A percentile compares a stretch with the other conserved stretches of the same genome.
These are phyloP conservation scores for Ptilonorhynchus violaceus DNA, from an alignment of 2,113 vertebrate genomes.

Conservation along the genomic window DNA sequence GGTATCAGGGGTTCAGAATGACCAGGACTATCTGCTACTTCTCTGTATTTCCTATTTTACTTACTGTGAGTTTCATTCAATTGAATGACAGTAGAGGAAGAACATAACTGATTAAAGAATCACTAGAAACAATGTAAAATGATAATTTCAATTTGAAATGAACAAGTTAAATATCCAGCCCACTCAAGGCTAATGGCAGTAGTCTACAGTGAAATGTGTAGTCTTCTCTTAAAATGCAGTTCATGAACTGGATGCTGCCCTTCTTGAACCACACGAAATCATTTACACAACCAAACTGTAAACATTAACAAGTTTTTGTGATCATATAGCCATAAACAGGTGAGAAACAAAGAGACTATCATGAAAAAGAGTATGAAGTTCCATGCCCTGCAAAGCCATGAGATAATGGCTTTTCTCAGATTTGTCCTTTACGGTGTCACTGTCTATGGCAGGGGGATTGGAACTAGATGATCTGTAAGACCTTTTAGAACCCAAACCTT, in stretches of 20 bases:
- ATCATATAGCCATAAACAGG: background rate
- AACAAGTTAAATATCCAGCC: background rate
- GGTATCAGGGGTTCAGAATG: background rate
- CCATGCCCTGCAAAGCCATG: background rate
- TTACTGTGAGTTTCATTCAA: background rate
- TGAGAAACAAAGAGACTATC: background rate
- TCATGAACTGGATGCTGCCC: background rate
- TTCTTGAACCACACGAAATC: background rate
- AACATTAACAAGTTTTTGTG: background rate
- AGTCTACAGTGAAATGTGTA: background rate
- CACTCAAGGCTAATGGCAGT: background rate
- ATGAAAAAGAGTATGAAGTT: background rate
- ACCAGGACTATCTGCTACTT: background rate
- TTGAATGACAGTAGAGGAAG: background rate
- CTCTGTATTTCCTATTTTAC: background rate
- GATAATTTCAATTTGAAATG: background rate
- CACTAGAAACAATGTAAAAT: background rate
- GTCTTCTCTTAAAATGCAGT: background rate
- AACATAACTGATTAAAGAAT: background rate
- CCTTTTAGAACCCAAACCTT: background rate
- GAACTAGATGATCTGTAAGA: background rate
- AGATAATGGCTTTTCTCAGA: background rate
- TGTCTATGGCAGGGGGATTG: background rate
- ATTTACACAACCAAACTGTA: background rate
- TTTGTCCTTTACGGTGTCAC: background rate